A percentile compares a stretch with the other conserved stretches of the same genome.
Conservation (phyloP, 2,888 invertebrate genomes). For the Diaphora mendica region DNA sequence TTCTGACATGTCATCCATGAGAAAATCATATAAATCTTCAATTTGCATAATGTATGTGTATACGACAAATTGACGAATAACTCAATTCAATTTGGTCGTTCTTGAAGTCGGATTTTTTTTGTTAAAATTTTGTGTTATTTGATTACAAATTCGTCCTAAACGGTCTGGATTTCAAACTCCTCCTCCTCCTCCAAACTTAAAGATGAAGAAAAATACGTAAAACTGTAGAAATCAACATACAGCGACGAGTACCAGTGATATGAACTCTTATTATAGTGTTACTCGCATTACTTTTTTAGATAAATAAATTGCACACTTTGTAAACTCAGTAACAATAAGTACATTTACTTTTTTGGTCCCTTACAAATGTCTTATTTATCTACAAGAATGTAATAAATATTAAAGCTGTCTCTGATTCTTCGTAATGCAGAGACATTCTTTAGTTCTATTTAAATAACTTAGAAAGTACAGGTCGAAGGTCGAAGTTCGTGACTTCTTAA, state of each 20-base stretch:
- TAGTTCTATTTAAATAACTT: slow-evolving; percentile 13
- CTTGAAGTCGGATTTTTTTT: no score
- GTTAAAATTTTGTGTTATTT: no score
- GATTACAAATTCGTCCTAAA: background rate
- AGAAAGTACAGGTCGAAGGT: slow-evolving; percentile 6
- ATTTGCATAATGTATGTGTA: no score
- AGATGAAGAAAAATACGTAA: background rate
- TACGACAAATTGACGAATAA: no score
- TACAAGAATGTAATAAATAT: slow-evolving; percentile 13
- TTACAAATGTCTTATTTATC: slow-evolving; percentile 12
- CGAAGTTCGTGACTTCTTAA: slow-evolving; percentile 13
- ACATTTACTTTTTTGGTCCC: slow-evolving; percentile 12
- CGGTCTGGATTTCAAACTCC: background rate
- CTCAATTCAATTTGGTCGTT: no score
- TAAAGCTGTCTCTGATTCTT: slow-evolving; percentile 8
- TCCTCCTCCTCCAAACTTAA: no score
- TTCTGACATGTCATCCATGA: no score
- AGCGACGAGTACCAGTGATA: no score
- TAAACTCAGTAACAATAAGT: slow-evolving; percentile 15
- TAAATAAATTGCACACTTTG: slow-evolving; percentile 11
- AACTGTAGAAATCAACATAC: background rate
- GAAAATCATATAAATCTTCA: no score
- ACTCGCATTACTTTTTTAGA: slow-evolving; percentile 1
- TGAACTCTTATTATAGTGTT: no score
- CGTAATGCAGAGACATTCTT: slow-evolving; percentile 10